These are phyloP conservation scores for Cuculus canorus DNA, from an alignment of 2,797 vertebrate species.

Conservation along the genomic window DNA sequence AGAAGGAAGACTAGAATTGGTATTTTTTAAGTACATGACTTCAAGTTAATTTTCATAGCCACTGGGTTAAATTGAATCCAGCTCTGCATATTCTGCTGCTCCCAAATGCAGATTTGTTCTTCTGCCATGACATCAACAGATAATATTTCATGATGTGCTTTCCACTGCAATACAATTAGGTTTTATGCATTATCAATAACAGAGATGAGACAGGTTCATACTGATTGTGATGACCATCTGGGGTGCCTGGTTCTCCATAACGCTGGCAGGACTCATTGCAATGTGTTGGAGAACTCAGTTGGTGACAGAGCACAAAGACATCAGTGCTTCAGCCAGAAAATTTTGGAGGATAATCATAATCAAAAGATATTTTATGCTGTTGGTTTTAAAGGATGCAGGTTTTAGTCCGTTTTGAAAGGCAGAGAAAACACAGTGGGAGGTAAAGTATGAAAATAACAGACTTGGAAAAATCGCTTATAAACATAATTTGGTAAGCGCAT, in stretches of 20 bases:
- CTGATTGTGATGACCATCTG: neutral
- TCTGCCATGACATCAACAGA: neutral
- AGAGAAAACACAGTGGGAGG: neutral
- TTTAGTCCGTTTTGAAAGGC: neutral
- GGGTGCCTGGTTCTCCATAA: neutral
- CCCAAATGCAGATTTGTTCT: neutral
- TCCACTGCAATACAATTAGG: neutral
- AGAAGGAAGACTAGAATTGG: neutral
- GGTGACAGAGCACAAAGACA: fast-evolving
- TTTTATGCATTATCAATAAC: neutral
- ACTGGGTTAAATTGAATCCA: neutral
- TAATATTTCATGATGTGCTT: neutral
- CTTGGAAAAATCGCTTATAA: neutral
- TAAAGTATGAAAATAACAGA: neutral
- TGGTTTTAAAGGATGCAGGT: neutral
- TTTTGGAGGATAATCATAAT: neutral
- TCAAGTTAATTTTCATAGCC: neutral
- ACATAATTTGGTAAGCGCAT: neutral
- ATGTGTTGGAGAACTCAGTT: neutral
- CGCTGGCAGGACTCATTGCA: fast-evolving
- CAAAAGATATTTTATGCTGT: neutral
- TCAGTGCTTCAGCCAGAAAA: neutral
- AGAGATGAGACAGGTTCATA: neutral
- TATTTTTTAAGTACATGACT: neutral
- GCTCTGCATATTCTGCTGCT: neutral